A percentile compares a stretch with the other conserved stretches of the same genome.
phyloP scores from a whole-genome alignment of 2,888 invertebrate genomes.

The Trichopoda pennipes region DNA sequence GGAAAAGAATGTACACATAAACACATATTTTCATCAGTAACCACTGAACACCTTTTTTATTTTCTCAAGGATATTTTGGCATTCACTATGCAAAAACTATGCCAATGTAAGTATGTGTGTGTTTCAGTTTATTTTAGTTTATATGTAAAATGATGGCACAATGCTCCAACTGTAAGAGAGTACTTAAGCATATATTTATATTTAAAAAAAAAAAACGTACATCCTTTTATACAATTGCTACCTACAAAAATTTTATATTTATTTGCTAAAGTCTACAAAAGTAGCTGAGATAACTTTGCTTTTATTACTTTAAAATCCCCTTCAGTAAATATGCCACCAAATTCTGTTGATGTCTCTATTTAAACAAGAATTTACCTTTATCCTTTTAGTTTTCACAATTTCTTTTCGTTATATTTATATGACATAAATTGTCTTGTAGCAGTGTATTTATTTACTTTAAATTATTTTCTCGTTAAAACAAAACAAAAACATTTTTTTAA shows the following conservation, averaged over 20 bases:
- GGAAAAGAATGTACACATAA: not conserved
- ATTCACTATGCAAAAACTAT: no score
- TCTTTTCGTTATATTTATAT: not conserved
- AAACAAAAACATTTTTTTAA: not conserved
- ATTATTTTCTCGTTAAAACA: slow-evolving; percentile 7
- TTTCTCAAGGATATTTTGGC: not conserved
- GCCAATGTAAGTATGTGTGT: not conserved
- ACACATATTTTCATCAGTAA: not conserved
- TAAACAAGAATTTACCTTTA: slow-evolving; percentile 2
- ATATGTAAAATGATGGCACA: not conserved
- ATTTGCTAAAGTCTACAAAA: slow-evolving; percentile 1
- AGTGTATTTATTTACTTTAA: slow-evolving; percentile 21
- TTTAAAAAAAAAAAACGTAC: not conserved
- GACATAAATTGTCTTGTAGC: slow-evolving; percentile 3
- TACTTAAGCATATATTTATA: not conserved
- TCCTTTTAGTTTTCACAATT: not conserved
- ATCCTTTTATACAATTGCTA: not conserved
- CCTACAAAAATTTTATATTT: not conserved
- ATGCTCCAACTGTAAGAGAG: slow-evolving; percentile 5
- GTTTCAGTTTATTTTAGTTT: not conserved
- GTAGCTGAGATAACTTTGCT: not conserved
- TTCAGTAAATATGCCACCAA: slow-evolving; percentile 41
- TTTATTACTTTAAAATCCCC: slow-evolving; percentile 31
- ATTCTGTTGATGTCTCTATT: slow-evolving; percentile 22
- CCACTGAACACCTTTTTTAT: not conserved